phyloP scores from a whole-genome alignment of 2,113 vertebrate species.

The Rhinichthys klamathensis region DNA sequence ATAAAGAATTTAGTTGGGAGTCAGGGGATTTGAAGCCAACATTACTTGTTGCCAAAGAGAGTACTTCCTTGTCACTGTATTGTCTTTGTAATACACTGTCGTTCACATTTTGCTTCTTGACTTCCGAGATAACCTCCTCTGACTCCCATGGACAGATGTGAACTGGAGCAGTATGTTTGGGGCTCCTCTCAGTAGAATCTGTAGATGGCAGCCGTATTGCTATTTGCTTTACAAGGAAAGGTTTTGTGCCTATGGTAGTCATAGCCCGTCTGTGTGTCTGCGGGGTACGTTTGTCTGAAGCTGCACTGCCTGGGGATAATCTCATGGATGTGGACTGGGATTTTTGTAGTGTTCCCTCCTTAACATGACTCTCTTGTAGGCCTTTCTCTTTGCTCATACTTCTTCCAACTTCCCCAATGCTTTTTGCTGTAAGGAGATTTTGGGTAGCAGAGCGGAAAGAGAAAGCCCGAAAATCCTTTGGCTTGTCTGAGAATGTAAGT shows the following conservation, averaged over 20 bases:
- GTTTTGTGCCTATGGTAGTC: constrained; percentile 68
- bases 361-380: constrained; percentile 56
- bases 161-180: constrained; percentile 65
- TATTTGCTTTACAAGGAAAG: constrained; percentile 74
- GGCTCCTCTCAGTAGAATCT: constrained; percentile 71
- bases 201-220: constrained; percentile 70
- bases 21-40: constrained; percentile 63
- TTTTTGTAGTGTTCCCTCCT: constrained; percentile 63
- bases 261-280: constrained; percentile 68
- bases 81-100: constrained; percentile 70
- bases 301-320: constrained; percentile 57
- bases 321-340: constrained; percentile 45
- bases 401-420: constrained; percentile 64
- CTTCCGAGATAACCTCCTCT: constrained; percentile 66
- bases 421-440: constrained; percentile 72
- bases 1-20: constrained; percentile 58
- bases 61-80: constrained; percentile 32
- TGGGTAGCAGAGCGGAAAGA: constrained; percentile 67
- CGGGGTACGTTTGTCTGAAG: constrained; percentile 59
- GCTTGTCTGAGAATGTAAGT: constrained; percentile 53
- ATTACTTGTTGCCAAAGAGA: constrained; percentile 52
- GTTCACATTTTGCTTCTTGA: constrained; percentile 51
- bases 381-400: constrained; percentile 52
- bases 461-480: constrained; percentile 69
- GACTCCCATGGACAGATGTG: constrained; percentile 63